phyloP scores from a whole-genome alignment of 2,888 invertebrate species.

The Neoaliturus tenellus region DNA sequence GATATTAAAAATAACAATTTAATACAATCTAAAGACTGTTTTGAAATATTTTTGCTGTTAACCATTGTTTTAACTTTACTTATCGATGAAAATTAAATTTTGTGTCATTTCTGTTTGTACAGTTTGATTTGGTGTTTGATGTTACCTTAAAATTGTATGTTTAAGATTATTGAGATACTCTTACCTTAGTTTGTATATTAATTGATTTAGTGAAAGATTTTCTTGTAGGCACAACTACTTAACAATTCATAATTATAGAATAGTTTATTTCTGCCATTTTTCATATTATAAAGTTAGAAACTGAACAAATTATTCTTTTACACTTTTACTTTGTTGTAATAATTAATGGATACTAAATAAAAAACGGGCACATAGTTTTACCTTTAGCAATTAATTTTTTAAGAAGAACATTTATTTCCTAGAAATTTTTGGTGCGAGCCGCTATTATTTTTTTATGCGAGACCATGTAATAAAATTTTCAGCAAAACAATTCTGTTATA shows the following conservation, averaged over 20 bases:
- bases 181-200: not conserved
- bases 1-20: not conserved
- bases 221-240: not conserved
- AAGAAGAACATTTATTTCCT: too few relatives aligned
- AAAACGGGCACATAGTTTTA: too few relatives aligned
- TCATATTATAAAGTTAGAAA: too few relatives aligned
- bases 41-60: not conserved
- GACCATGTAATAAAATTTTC: too few relatives aligned
- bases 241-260: not conserved
- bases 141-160: constrained; percentile 33
- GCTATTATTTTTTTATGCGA: too few relatives aligned
- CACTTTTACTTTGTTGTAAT: too few relatives aligned
- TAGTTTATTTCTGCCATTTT: not conserved
- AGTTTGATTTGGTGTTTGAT: constrained; percentile 37
- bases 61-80: not conserved
- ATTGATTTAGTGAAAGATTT: not conserved
- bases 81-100: not conserved
- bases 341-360: too few relatives aligned
- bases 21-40: constrained; percentile 35
- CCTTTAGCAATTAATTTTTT: too few relatives aligned
- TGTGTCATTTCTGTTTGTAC: constrained; percentile 29
- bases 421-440: too few relatives aligned
- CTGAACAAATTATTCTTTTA: too few relatives aligned
- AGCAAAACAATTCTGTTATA: too few relatives aligned
- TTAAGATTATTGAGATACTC: not conserved